Evolutionary conservation across 2,797 vertebrate species (phyloP).

Genomic region (Rhinatrema bivittatum): DNA sequence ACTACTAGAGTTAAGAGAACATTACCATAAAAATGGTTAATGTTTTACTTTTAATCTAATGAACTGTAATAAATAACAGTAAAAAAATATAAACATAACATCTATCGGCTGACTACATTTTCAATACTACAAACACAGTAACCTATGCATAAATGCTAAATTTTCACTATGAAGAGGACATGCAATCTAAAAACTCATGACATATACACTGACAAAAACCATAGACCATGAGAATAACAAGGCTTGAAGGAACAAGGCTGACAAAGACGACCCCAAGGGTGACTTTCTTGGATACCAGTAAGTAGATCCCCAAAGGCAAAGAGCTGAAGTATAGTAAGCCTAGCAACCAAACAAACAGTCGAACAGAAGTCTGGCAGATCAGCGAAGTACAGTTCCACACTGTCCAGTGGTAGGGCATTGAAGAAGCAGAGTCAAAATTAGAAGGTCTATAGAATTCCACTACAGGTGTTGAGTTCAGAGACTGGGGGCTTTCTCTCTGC

Average conservation of each 20-base stretch:
- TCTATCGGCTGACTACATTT: too few species aligned
- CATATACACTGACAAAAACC: slow-evolving; percentile 89
- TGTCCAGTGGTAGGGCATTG: slow-evolving; percentile 75
- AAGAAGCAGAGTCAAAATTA: slow-evolving; percentile 80
- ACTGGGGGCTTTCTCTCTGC: slow-evolving; percentile 55
- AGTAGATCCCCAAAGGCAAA: slow-evolving; percentile 87
- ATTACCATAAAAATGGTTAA: neutral
- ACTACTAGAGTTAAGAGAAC: slow-evolving; percentile 1
- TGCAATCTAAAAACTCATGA: slow-evolving; percentile 83
- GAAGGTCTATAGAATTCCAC: slow-evolving; percentile 68
- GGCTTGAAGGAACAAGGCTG: slow-evolving; percentile 88
- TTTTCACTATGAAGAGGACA: slow-evolving; percentile 55
- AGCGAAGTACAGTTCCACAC: slow-evolving; percentile 83
- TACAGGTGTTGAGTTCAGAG: slow-evolving; percentile 51
- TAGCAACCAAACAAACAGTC: slow-evolving; percentile 82
- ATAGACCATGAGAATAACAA: slow-evolving; percentile 85
- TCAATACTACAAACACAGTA: slow-evolving; percentile 27
- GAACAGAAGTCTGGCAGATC: slow-evolving; percentile 80
- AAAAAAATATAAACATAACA: slow-evolving; percentile 8
- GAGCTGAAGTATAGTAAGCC: slow-evolving; percentile 91
- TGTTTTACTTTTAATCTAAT: slow-evolving; percentile 7
- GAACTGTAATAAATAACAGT: slow-evolving; percentile 23
- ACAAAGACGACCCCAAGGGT: slow-evolving; percentile 83
- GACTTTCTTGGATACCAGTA: slow-evolving; percentile 88
- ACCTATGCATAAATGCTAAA: neutral